Base-by-base conservation (phyloP, 1,140 invertebrate species). In the Neodiprion lecontei region DNA sequence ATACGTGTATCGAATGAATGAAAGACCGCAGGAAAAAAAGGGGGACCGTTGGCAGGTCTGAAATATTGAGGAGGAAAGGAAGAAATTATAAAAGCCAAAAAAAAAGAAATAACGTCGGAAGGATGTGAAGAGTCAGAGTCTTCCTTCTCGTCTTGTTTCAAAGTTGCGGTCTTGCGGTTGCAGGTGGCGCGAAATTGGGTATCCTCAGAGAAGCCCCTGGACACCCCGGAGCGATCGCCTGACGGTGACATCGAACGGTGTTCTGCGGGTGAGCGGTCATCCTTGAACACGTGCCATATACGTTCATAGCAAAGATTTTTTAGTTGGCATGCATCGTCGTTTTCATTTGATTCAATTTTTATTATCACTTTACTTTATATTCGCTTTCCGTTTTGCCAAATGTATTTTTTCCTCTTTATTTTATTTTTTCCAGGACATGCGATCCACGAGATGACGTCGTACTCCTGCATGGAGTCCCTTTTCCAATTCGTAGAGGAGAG, bases 371-470 rank as follows among this genome's bases (percentile, higher is more conserved):
- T 40, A 5, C 5, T 40, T 40, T 40, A 21, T 21, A 21, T 21
- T 21, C 17, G 17, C 17, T 0, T 21, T 21, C 17, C 17, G 17
- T 21, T 21, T 21, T 21, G 17, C 17, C 17, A 21, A 21, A 21
- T 21, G 17, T 40, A 3, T 40, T 3, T 40, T 40, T 40, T 40
- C 5, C 28, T 40, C 5, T 40, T 47, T 8, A 69, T 28, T 48
- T 69, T 11, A 68, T 65, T 65, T 72, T 77, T 80, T 85, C 17
- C 76, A 88, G 87, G 90, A 23, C 88, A 89, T 78, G 74, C 77
- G 9, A 87, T 89, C 73, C 90, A 91, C 73, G 90, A 91, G 78
- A 89, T 90, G 89, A 90, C 89, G 40, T 90, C 90, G 0, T 89
- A 86, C 76, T 82, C 88, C 61, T 87, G 89, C 48, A 88, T 90